phyloP scores from a whole-genome alignment of 2,888 invertebrate genomes.

The Mimas tiliae region DNA sequence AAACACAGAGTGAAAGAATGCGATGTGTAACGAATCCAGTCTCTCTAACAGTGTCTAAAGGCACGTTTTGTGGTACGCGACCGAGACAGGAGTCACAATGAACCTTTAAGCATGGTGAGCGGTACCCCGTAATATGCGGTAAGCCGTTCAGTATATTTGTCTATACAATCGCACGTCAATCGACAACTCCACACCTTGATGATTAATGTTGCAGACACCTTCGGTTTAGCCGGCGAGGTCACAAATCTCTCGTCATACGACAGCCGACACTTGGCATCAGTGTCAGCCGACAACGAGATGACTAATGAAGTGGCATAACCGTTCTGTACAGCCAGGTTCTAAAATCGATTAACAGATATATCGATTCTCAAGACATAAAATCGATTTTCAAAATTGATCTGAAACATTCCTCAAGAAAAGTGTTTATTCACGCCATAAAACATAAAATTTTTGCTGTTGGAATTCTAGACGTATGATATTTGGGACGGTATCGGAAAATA shows the following conservation, averaged over 20 bases:
- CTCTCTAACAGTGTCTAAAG: no score
- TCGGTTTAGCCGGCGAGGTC: constrained; percentile 28
- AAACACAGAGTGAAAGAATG: no score
- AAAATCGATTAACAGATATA: background rate
- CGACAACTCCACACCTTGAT: constrained; percentile 19
- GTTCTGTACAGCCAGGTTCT: background rate
- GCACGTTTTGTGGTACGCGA: no score
- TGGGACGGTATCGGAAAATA: background rate
- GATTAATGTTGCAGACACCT: constrained; percentile 27
- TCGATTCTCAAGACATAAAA: background rate
- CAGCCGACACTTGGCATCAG: constrained; percentile 25
- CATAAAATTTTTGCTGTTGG: no score
- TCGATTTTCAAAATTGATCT: background rate
- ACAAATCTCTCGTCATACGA: constrained; percentile 39
- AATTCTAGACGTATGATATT: no score
- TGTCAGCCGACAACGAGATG: constrained; percentile 1
- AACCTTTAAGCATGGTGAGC: no score
- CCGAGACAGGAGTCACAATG: no score
- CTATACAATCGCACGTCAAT: background rate
- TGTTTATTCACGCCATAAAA: no score
- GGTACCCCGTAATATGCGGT: no score
- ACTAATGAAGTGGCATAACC: constrained; percentile 6
- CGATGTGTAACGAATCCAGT: no score
- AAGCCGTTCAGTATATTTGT: background rate
- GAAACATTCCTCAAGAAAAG: background rate